Percentiles rank a stretch among this genome's conserved stretches.
Evolutionary conservation across 37 sponge, comb jelly and placozoan species (phyloP).

Genomic region (Spongia lamella): DNA sequence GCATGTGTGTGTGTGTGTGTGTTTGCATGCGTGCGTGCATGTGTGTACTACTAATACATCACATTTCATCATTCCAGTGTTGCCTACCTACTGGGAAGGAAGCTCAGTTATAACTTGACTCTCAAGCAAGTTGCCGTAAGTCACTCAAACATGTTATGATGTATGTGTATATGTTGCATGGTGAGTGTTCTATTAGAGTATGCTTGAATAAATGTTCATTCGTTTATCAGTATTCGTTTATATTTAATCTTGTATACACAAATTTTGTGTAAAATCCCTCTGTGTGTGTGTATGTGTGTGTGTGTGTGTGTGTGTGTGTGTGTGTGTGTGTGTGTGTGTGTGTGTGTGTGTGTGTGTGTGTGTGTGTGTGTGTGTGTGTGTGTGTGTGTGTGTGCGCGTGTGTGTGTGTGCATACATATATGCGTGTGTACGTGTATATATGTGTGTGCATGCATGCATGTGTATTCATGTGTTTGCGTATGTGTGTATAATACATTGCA

Average conservation of each 20-base stretch:
- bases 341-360: conserved; percentile 49
- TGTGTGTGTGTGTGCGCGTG: conserved; percentile 43
- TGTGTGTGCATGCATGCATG: not conserved
- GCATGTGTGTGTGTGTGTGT: too few relatives aligned
- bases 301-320: conserved; percentile 27
- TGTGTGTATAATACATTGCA: not conserved
- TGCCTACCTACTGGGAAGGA: too few relatives aligned
- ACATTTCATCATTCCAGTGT: too few relatives aligned
- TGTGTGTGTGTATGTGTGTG: not conserved
- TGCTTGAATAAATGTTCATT: too few relatives aligned
- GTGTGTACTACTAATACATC: too few relatives aligned
- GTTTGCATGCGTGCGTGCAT: too few relatives aligned
- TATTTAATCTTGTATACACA: not conserved
- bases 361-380: conserved; percentile 53
- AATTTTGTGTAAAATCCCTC: not conserved
- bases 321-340: conserved; percentile 54
- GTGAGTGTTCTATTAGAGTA: too few relatives aligned
- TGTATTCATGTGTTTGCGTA: not conserved
- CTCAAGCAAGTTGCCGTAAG: too few relatives aligned
- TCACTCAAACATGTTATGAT: too few relatives aligned
- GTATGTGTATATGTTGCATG: too few relatives aligned
- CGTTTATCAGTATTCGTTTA: too few relatives aligned
- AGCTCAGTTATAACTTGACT: too few relatives aligned
- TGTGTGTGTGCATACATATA: conserved; percentile 14
- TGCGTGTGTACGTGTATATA: conserved; percentile 31